Conservation (phyloP, 2,888 invertebrate species). For the Spisula solida region DNA sequence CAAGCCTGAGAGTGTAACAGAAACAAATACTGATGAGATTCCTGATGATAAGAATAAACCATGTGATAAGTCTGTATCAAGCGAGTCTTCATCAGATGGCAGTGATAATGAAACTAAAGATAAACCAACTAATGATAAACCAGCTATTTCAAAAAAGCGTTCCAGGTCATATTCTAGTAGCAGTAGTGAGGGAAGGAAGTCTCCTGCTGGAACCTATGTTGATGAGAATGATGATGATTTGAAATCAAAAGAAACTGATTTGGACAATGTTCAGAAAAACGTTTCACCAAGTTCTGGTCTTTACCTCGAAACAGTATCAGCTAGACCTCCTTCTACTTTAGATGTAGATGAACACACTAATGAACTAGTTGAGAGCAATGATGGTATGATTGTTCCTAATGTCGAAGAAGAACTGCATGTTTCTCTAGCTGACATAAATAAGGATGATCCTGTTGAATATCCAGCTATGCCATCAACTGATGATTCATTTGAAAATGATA, state of each 20-base stretch:
- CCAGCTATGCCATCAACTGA: background rate
- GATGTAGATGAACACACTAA: conserved; percentile 39
- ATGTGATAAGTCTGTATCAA: background rate
- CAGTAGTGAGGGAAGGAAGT: conserved; percentile 31
- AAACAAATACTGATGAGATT: conserved; percentile 30
- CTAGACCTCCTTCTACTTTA: conserved; percentile 15
- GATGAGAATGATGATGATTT: conserved; percentile 31
- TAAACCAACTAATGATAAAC: background rate
- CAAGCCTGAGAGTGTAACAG: background rate
- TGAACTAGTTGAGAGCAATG: conserved; percentile 21
- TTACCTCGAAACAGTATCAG: conserved; percentile 23
- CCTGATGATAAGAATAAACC: conserved; percentile 18
- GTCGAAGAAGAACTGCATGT: background rate
- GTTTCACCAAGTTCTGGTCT: background rate
- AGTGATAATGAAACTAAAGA: background rate
- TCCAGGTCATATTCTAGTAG: conserved; percentile 24
- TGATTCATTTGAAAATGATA: too few relatives aligned
- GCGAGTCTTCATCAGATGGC: background rate
- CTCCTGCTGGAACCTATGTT: conserved; percentile 23
- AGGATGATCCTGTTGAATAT: background rate
- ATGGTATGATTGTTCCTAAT: background rate
- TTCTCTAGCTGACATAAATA: background rate
- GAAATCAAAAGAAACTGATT: conserved; percentile 14
- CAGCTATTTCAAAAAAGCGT: conserved; percentile 11
- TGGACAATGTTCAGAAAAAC: conserved; percentile 9